These are phyloP conservation scores for Achatina immaculata DNA, from an alignment of 1,140 invertebrate species.

Conservation along the genomic window DNA sequence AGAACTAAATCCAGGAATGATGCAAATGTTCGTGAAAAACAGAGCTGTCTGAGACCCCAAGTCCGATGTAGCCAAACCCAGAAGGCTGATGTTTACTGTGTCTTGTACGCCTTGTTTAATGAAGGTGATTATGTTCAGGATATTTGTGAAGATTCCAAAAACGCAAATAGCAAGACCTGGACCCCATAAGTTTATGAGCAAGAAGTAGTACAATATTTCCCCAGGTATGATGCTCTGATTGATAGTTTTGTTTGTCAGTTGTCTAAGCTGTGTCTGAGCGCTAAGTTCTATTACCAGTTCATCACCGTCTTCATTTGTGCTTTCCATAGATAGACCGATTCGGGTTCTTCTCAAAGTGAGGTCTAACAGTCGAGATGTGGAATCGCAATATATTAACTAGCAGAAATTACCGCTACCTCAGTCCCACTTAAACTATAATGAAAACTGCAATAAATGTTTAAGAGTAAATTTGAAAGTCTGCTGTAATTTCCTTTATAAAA, in stretches of 20 bases:
- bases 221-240: neutral
- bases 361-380: too few species aligned
- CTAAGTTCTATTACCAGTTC: neutral
- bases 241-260: neutral
- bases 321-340: neutral
- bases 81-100: neutral
- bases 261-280: neutral
- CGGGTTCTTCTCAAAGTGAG: too few species aligned
- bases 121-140: neutral
- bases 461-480: too few species aligned
- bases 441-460: too few species aligned
- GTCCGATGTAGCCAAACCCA: constrained; percentile 3
- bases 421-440: too few species aligned
- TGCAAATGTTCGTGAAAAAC: neutral
- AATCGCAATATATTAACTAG: too few species aligned
- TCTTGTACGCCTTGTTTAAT: neutral
- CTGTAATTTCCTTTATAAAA: too few species aligned
- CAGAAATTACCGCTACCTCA: too few species aligned
- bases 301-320: neutral
- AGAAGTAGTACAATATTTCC: neutral
- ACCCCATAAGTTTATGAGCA: neutral
- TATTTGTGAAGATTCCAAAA: neutral
- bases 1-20: neutral
- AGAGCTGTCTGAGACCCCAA: constrained; percentile 3
- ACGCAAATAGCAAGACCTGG: neutral